These are phyloP conservation scores for Microchrysa polita DNA, from an alignment of 2,888 invertebrate species.

Conservation along the genomic window DNA sequence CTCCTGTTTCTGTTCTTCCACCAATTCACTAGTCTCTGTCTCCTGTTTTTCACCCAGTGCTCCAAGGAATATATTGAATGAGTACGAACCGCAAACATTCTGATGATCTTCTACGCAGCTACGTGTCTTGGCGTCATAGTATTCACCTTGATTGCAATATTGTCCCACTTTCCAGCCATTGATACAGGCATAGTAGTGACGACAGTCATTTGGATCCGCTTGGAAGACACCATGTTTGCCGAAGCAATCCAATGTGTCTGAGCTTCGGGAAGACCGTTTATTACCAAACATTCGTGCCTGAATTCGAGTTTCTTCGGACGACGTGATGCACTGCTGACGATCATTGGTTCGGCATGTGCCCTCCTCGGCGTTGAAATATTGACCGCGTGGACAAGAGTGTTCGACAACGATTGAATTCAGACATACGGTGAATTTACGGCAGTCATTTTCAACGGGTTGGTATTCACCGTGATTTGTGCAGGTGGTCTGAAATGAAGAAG, in stretches of 20 bases:
- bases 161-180: slow-evolving; percentile 54
- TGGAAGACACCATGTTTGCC: slow-evolving; percentile 44
- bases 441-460: slow-evolving; percentile 38
- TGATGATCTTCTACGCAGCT: slow-evolving; percentile 5
- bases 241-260: neutral
- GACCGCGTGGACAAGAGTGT: slow-evolving; percentile 34
- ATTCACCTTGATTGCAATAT: slow-evolving; percentile 61
- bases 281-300: no score
- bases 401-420: slow-evolving; percentile 13
- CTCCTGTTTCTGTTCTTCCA: neutral
- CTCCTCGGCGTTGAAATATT: slow-evolving; percentile 38
- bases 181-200: slow-evolving; percentile 58
- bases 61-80: slow-evolving; percentile 11
- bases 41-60: neutral
- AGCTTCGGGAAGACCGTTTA: neutral
- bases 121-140: slow-evolving; percentile 54
- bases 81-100: neutral
- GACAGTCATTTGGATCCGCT: slow-evolving; percentile 56
- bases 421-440: slow-evolving; percentile 46
- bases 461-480: slow-evolving; percentile 10
- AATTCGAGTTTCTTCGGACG: neutral
- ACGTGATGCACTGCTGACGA: neutral
- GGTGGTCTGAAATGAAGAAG: no score
- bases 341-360: slow-evolving; percentile 9
- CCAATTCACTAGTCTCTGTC: neutral